Percentiles rank a stretch among this genome's conserved stretches.
Conservation (phyloP, 2,797 vertebrate genomes). For the Epinephelus awoara region DNA sequence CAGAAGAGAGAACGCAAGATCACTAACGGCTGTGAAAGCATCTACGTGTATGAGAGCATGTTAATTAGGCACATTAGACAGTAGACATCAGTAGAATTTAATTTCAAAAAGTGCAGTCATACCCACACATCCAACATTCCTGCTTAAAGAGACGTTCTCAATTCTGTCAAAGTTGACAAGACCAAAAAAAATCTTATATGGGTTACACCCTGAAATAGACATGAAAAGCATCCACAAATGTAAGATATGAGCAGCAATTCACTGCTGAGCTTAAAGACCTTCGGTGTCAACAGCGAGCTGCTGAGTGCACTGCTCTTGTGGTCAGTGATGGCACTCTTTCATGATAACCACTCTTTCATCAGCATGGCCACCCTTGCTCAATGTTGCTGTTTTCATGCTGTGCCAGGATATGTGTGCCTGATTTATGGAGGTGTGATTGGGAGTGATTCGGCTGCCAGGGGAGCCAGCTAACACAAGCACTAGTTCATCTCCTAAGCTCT, state of each 20-base stretch:
- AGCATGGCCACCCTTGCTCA: constrained; percentile 45
- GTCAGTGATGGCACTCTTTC: constrained; percentile 43
- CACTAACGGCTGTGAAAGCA: constrained; percentile 22
- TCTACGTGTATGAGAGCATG: neutral
- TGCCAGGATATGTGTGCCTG: constrained; percentile 59
- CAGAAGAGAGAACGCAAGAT: constrained; percentile 16
- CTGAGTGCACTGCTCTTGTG: constrained; percentile 15
- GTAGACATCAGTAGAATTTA: neutral
- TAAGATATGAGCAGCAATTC: constrained; percentile 28
- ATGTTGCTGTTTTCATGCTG: constrained; percentile 50
- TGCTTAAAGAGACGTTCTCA: constrained; percentile 24
- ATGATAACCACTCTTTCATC: constrained; percentile 65
- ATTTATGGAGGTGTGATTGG: constrained; percentile 82
- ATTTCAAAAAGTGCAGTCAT: neutral
- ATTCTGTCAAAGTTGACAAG: constrained; percentile 26
- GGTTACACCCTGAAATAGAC: constrained; percentile 34
- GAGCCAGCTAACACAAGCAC: constrained; percentile 77
- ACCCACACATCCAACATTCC: neutral
- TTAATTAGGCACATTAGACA: constrained; percentile 16
- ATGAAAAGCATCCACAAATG: constrained; percentile 25
- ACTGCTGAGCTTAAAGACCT: constrained; percentile 28
- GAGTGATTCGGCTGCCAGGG: constrained; percentile 76
- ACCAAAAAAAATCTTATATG: constrained; percentile 13
- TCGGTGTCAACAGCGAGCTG: constrained; percentile 10
- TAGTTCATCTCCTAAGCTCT: constrained; percentile 77